Evolutionary conservation across 2,797 vertebrate species (phyloP).

Genomic region (Zonotrichia albicollis): DNA sequence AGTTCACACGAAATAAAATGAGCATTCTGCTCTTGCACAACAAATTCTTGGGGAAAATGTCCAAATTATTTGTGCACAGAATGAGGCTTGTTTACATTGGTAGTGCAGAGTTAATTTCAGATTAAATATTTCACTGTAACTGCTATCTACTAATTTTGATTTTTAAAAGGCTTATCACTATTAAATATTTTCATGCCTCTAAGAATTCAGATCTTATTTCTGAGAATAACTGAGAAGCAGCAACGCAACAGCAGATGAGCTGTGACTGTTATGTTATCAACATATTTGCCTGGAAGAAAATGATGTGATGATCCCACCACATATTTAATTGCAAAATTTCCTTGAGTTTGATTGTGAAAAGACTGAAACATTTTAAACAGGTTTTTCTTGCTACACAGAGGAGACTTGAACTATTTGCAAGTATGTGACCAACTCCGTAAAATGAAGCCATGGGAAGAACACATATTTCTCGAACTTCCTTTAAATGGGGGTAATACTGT

Average conservation of each 20-base stretch:
- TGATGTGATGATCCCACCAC: not conserved
- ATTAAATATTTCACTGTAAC: not conserved
- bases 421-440: not conserved
- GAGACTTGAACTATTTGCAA: not conserved
- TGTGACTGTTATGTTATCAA: not conserved
- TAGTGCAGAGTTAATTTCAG: not conserved
- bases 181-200: not conserved
- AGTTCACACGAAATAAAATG: not conserved
- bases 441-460: not conserved
- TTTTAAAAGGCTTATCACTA: not conserved
- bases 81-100: not conserved
- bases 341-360: not conserved
- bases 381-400: not conserved
- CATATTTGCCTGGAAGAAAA: slow-evolving; percentile 37
- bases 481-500: not conserved
- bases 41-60: not conserved
- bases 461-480: not conserved
- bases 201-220: slow-evolving; percentile 26
- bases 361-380: not conserved
- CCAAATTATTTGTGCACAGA: not conserved
- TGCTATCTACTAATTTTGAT: not conserved
- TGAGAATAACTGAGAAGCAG: slow-evolving; percentile 2
- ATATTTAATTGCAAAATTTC: slow-evolving; percentile 13
- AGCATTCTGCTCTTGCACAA: not conserved
- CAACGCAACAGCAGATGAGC: slow-evolving; percentile 42